Base-by-base conservation (phyloP, 1,140 invertebrate genomes). In the Riptortus pedestris region DNA sequence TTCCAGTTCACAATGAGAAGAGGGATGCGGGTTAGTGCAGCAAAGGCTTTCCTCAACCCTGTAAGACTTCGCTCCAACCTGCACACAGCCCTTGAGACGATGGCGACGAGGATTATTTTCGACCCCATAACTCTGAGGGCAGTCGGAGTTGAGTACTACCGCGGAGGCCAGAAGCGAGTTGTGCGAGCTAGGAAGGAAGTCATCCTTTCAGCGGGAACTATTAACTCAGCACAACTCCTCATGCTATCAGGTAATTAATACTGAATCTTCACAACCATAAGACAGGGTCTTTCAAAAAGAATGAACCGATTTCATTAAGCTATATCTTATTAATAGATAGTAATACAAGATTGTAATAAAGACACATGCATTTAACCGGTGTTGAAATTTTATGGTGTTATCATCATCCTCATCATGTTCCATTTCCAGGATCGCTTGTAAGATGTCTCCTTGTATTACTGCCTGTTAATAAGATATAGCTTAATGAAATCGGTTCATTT, bases 1-100 rank as follows among this genome's bases (percentile, higher is more conserved):
- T 89, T 83, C 62, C 90, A 93, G 73, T 89, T 81, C 70, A 92
- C 88, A 2, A 91, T 91, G 82, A 75, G 88, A 57, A 75, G 87
- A 43, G 90, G 85, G 0, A 79, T 85, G 0, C 77, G 90, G 38
- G 89, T 86, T 70, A 90, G 86, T 48, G 76, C 87, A 0, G 83
- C 88, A 0, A 91, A 91, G 73, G 88, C 88, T 0, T 91, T 91
- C 70, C 68, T 92, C 4, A 78, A 87, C 45, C 90, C 88, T 0
- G 81, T 89, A 1, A 75, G 86, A 18, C 70, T 86, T 7, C 76
- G 88, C 9, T 75, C 79, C 43, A 90, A 91, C 70, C 79, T 91
- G 12, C 85, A 91, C 68, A 74, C 90, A 9, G 82, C 87, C 0
- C 69, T 90, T 0, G 87, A 83, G 75, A 81, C 83, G 1, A 86